A percentile compares a stretch with the other conserved stretches of the same genome.
phyloP scores from a whole-genome alignment of 1,140 invertebrate genomes.

The Amyelois transitella region DNA sequence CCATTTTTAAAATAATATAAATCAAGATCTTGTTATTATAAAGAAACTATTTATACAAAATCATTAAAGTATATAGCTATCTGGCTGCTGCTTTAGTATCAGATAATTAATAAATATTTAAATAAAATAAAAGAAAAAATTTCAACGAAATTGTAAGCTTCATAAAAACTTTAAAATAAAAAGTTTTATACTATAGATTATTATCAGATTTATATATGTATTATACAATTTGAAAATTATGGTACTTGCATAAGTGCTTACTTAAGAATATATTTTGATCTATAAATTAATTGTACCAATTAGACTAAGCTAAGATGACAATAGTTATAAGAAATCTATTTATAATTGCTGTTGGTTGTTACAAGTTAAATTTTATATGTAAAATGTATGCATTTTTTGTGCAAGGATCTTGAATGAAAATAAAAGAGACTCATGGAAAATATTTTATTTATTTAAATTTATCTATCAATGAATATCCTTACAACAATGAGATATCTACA shows the following conservation, averaged over 20 bases:
- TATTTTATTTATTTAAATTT: background rate
- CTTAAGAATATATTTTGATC: background rate
- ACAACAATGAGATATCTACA: background rate
- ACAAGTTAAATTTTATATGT: slow-evolving; percentile 4
- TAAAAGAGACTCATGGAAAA: background rate
- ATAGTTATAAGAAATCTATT: slow-evolving; percentile 1
- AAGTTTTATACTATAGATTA: too few species aligned
- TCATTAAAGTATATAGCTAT: too few species aligned
- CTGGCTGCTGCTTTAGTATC: too few species aligned
- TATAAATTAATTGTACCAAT: background rate
- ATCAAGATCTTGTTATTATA: background rate
- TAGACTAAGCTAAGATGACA: slow-evolving; percentile 1
- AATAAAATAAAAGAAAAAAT: too few species aligned
- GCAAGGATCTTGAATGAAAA: background rate
- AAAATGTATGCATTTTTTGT: background rate
- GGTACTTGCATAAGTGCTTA: background rate
- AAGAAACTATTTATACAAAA: too few species aligned
- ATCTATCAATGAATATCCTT: background rate
- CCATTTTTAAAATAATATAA: background rate
- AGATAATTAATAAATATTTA: too few species aligned
- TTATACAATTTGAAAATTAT: background rate
- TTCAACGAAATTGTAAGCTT: too few species aligned
- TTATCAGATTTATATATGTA: too few species aligned
- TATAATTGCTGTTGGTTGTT: slow-evolving; percentile 20
- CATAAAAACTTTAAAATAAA: too few species aligned